Evolutionary conservation across 2,113 vertebrate species (phyloP).

Genomic region (Muntiacus reevesi): DNA sequence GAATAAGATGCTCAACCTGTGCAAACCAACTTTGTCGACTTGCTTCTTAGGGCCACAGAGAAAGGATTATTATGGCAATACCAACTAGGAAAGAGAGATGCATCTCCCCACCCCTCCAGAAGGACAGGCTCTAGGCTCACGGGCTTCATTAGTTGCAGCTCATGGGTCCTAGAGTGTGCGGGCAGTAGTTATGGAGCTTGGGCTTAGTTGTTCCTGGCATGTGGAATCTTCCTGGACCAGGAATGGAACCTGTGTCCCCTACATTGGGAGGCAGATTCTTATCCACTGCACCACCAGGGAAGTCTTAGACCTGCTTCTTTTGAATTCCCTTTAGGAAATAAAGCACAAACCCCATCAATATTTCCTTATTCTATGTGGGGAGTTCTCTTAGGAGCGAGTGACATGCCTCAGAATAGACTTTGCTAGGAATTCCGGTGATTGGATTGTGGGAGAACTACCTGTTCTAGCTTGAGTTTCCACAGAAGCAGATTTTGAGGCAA

Average conservation of each 20-base stretch:
- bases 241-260: background rate
- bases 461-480: background rate
- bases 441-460: background rate
- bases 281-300: background rate
- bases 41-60: background rate
- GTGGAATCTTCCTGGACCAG: background rate
- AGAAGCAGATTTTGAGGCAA: background rate
- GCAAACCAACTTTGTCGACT: background rate
- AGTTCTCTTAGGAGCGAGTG: background rate
- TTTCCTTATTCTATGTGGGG: background rate
- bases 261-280: background rate
- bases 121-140: background rate
- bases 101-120: accelerated
- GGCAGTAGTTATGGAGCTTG: background rate
- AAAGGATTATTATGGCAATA: background rate
- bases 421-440: background rate
- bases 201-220: background rate
- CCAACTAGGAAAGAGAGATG: background rate
- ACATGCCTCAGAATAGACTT: background rate
- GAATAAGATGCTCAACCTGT: background rate
- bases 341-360: background rate
- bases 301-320: background rate
- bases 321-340: background rate
- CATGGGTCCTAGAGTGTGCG: background rate
- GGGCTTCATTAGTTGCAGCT: background rate